Conservation (phyloP, 2,888 invertebrate species). For the Spisula subtruncata region DNA sequence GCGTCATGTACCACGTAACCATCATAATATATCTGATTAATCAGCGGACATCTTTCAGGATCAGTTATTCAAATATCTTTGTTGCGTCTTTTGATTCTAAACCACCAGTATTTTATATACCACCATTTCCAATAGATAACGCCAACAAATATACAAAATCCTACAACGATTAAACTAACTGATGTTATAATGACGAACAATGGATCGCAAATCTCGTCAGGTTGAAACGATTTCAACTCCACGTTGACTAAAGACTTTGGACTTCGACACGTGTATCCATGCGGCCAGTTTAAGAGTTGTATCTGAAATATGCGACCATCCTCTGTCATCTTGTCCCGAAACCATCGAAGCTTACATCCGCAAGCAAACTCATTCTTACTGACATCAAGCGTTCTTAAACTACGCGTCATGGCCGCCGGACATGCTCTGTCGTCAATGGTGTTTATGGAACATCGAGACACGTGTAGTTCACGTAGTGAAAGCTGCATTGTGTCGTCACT, state of each 20-base stretch:
- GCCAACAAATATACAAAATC: neutral
- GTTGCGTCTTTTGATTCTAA: constrained; percentile 24
- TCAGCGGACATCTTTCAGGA: constrained; percentile 39
- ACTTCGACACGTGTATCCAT: constrained; percentile 42
- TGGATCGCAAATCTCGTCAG: constrained; percentile 21
- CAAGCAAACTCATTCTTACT: constrained; percentile 40
- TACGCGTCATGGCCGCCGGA: neutral
- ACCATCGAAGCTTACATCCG: constrained; percentile 43
- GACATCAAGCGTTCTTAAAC: constrained; percentile 25
- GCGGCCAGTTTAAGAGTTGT: constrained; percentile 45
- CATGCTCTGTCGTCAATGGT: constrained; percentile 22
- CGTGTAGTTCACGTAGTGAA: neutral
- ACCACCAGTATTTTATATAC: constrained; percentile 52
- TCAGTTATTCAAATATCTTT: neutral
- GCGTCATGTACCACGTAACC: constrained; percentile 48
- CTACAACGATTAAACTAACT: constrained; percentile 17
- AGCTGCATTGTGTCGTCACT: neutral
- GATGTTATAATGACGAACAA: neutral
- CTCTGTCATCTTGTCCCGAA: constrained; percentile 29
- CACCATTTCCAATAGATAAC: constrained; percentile 46
- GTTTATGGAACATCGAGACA: neutral
- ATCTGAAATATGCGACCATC: constrained; percentile 21
- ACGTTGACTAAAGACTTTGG: constrained; percentile 22
- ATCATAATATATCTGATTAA: constrained; percentile 21
- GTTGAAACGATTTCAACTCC: constrained; percentile 23